Base-by-base conservation (phyloP, 2,113 vertebrate species). In the Poeciliopsis prolifica region DNA sequence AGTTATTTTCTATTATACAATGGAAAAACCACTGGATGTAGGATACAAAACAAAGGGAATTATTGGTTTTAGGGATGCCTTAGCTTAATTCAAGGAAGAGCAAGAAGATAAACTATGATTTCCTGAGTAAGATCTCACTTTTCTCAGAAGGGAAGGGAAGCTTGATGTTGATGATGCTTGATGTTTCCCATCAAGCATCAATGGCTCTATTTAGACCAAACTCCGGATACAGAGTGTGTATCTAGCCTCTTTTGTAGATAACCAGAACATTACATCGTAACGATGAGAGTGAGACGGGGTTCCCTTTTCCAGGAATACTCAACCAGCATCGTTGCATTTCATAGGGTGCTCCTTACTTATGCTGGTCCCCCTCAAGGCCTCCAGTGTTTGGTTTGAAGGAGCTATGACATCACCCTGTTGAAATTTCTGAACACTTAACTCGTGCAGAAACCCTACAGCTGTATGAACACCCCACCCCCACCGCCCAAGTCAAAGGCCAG, bases 121-220 rank as follows among this genome's bases (percentile, higher is more conserved):
- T 24, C 9, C 68, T 58, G 17, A 58, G 6, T 68, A 29, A 31
- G 17, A 31, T 60, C 1, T 48, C 30, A 0, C 9, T 24, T 29
- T 72, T 62, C 60, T 63, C 30, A 72, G 70, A 72, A 72, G 60
- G 60, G 35, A 62, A 62, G 33, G 8, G 24, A 44, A 31, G 3
- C 30, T 3, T 31, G 30, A 31, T 31, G 30, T 31, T 31, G 30
- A 31, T 31, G 30, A 31, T 31, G 30, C 30, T 31, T 31, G 30
- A 31, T 31, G 30, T 31, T 31, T 58, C 24, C 19, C 8, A 58
- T 58, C 8, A 58, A 58, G 51, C 51, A 58, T 58, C 51, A 58
- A 58, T 58, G 17, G 22, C 51, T 58, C 51, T 58, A n/a, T 58
- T 58, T 24, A 58, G 24, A 58, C 22, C 10, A 2, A 58, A 58